Conservation (phyloP, 2,113 vertebrate species). For the Jacana jacana region DNA sequence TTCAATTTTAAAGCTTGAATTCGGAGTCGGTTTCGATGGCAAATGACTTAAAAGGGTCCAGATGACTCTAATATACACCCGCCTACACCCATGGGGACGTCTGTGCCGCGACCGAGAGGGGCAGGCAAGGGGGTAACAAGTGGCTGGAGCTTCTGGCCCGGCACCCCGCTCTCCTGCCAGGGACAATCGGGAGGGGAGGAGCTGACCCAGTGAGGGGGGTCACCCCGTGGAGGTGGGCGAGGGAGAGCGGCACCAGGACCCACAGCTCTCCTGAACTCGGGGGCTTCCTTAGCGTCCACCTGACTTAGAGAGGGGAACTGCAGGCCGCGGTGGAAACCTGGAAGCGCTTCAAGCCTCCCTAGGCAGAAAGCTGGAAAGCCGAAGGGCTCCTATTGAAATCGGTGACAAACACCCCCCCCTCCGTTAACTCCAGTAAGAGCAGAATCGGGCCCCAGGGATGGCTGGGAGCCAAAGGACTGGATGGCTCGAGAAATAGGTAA, state of each 20-base stretch:
- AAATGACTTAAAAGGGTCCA: slow-evolving; percentile 45
- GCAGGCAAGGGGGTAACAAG: slow-evolving; percentile 45
- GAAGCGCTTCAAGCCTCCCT: slow-evolving; percentile 38
- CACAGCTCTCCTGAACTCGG: background rate
- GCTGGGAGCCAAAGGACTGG: slow-evolving; percentile 3
- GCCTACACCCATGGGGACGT: background rate
- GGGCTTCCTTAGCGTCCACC: slow-evolving; percentile 28
- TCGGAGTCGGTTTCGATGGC: slow-evolving; percentile 5
- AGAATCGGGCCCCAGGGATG: slow-evolving; percentile 15
- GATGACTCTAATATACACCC: slow-evolving; percentile 39
- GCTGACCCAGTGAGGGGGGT: too few species aligned
- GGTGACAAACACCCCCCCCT: slow-evolving; percentile 22
- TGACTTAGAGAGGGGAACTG: slow-evolving; percentile 33
- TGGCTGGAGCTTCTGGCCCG: slow-evolving; percentile 44
- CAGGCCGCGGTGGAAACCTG: slow-evolving; percentile 59
- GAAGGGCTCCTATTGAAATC: slow-evolving; percentile 31
- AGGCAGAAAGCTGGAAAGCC: slow-evolving; percentile 39
- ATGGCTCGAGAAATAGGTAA: slow-evolving; percentile 46
- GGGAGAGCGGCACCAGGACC: slow-evolving; percentile 31
- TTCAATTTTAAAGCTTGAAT: slow-evolving; percentile 60
- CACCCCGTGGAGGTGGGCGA: slow-evolving; percentile 16
- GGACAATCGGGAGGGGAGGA: slow-evolving; percentile 48
- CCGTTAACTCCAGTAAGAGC: background rate
- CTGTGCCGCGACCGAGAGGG: slow-evolving; percentile 23
- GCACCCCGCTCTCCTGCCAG: slow-evolving; percentile 1